These are phyloP conservation scores for Falco cherrug DNA, from an alignment of 2,797 vertebrate species.

Conservation along the genomic window DNA sequence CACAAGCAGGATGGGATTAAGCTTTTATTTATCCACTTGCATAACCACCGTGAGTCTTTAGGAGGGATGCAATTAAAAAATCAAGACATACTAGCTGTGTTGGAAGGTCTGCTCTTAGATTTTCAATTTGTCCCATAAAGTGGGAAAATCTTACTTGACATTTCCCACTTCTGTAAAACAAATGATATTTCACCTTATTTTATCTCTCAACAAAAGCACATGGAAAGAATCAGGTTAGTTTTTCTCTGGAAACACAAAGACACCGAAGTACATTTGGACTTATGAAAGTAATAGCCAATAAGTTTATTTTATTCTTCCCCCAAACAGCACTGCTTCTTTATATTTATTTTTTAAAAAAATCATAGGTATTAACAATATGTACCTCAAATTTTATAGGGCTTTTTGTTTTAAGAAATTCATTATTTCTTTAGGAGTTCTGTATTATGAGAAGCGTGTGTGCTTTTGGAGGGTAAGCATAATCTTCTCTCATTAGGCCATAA, in stretches of 20 bases:
- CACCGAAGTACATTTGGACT: not conserved
- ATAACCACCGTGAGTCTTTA: not conserved
- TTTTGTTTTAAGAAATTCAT: not conserved
- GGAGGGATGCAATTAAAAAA: not conserved
- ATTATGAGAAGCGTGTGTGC: not conserved
- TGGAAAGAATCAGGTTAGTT: not conserved
- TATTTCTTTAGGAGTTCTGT: not conserved
- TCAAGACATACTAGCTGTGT: not conserved
- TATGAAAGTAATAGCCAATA: not conserved
- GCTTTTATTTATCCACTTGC: not conserved
- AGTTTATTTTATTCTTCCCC: not conserved
- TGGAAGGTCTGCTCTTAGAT: not conserved
- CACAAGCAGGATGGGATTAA: not conserved
- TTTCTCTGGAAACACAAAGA: not conserved
- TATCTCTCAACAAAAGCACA: not conserved
- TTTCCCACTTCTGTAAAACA: not conserved
- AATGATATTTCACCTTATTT: not conserved
- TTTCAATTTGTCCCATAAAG: not conserved
- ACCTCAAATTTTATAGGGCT: not conserved
- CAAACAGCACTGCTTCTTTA: not conserved
- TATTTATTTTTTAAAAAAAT: not conserved
- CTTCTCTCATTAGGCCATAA: not conserved
- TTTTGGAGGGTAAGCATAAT: not conserved
- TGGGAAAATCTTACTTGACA: not conserved
- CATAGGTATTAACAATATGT: not conserved